Evolutionary conservation across 2,113 vertebrate genomes (phyloP).

Genomic region (Pedetes capensis): DNA sequence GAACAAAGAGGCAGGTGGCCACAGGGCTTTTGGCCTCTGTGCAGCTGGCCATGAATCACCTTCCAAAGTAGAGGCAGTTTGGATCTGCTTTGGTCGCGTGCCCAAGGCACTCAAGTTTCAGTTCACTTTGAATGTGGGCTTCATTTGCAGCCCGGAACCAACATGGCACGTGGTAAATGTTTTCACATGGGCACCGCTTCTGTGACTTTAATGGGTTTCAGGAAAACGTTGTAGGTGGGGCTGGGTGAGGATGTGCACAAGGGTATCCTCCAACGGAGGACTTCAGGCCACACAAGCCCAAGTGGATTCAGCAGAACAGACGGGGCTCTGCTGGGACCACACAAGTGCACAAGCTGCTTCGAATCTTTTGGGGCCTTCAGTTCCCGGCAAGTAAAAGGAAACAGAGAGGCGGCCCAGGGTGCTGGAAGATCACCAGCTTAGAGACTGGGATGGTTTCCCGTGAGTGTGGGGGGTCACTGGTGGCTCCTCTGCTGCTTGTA

Average conservation of each 20-base stretch:
- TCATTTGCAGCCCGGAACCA: background rate
- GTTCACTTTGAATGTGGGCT: background rate
- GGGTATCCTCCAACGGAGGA: background rate
- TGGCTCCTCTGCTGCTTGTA: background rate
- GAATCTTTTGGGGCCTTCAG: background rate
- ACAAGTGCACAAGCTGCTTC: slow-evolving; percentile 58
- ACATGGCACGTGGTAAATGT: slow-evolving; percentile 2
- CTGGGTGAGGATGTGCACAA: background rate
- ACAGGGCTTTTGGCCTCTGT: background rate
- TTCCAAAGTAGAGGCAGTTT: background rate
- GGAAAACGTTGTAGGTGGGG: slow-evolving; percentile 37
- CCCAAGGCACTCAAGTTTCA: background rate
- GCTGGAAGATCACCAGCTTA: background rate
- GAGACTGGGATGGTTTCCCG: background rate
- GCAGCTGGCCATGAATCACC: background rate
- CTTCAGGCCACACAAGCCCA: slow-evolving; percentile 48
- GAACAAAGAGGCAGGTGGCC: background rate
- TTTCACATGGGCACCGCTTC: slow-evolving; percentile 26
- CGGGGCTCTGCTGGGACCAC: slow-evolving; percentile 42
- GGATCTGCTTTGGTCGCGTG: background rate
- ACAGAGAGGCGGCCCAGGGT: background rate
- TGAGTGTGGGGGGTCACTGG: background rate
- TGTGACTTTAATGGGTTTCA: slow-evolving; percentile 45
- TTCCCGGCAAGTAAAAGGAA: slow-evolving; percentile 10
- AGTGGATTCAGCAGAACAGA: background rate